These are phyloP conservation scores for Epinephelus lanceolatus DNA, from an alignment of 2,113 vertebrate genomes.

Conservation along the genomic window DNA sequence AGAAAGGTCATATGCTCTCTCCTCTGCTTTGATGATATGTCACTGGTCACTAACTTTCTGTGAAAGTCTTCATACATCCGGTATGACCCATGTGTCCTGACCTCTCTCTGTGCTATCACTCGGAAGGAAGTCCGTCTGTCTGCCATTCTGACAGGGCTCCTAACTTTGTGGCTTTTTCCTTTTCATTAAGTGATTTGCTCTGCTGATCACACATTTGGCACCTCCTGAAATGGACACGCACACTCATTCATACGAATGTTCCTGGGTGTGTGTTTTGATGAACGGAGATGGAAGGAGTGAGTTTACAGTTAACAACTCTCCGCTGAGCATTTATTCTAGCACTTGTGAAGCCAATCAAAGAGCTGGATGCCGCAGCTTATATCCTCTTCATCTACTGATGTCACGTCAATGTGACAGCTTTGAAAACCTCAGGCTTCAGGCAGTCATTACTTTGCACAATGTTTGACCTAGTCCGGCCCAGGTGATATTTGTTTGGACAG, in stretches of 20 bases:
- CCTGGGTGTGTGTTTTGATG: conserved; percentile 18
- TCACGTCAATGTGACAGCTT: conserved; percentile 77
- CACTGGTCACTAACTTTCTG: conserved; percentile 66
- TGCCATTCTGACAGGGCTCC: conserved; percentile 55
- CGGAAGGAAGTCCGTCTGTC: conserved; percentile 60
- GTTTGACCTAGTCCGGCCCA: conserved; percentile 32
- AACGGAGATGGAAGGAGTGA: conserved; percentile 42
- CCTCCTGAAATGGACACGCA: conserved; percentile 20
- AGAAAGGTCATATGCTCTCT: conserved; percentile 52
- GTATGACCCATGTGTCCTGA: conserved; percentile 66
- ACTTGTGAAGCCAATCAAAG: conserved; percentile 58
- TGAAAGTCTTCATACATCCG: conserved; percentile 62
- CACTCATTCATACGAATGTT: neutral
- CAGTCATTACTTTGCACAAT: conserved; percentile 44
- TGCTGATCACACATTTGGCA: conserved; percentile 83
- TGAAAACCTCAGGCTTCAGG: conserved; percentile 31
- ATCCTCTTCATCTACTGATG: conserved; percentile 66
- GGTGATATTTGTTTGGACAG: conserved; percentile 68
- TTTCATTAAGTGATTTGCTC: conserved; percentile 78
- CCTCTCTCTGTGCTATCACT: conserved; percentile 61
- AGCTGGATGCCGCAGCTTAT: conserved; percentile 48
- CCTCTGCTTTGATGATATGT: conserved; percentile 71
- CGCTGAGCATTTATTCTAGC: conserved; percentile 71
- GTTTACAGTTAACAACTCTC: conserved; percentile 79
- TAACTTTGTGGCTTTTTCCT: conserved; percentile 63